Base-by-base conservation (phyloP, 2,113 vertebrate species). In the Muntiacus muntjak region DNA sequence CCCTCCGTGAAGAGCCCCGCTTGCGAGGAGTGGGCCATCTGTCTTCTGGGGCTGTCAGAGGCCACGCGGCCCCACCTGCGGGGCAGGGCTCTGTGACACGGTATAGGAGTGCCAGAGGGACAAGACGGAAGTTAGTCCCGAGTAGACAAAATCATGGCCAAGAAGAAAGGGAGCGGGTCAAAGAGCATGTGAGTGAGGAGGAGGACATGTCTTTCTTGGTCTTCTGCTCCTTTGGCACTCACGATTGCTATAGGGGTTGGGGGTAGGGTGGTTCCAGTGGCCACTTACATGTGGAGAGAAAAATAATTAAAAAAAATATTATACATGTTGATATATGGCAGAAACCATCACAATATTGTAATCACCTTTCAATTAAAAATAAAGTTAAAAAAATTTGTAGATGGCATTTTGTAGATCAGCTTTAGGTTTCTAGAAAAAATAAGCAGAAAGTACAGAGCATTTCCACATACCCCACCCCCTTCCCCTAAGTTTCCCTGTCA, bases 371-470 rank as follows among this genome's bases (percentile, higher is more conserved):
- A 76, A 76, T 76, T 76, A 26, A 76, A 43, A 43, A 76, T 26
- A 15, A 79, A 79, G 30, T 26, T 36, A 19, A 10, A 47, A 79
- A 82, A 81, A 74, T 60, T n/a, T 95, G 40, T 36, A 89, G 52
- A 30, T 12, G 52, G 15, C 28, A 87, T 74, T 64, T 93, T 47
- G 17, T 83, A 95, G 11, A 52, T 43, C 26, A 90, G 78, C 47
- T 88, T 85, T 81, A 60, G 23, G 50, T 52, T 95, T 87, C 58
- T 6, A 15, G 71, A 26, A 85, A 54, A 94, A 57, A 40, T 28
- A 58, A 91, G 28, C 21, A 88, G 83, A 30, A 85, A 74, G 26
- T 85, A 40, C 25, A 89, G 83, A 86, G 43, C 82, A 1, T 50
- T 62, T 55, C 7, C n/a, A 95, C 2, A 26, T 30, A 11, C 12